phyloP scores from a whole-genome alignment of 2,113 vertebrate species.

The Ceyx margarethae region DNA sequence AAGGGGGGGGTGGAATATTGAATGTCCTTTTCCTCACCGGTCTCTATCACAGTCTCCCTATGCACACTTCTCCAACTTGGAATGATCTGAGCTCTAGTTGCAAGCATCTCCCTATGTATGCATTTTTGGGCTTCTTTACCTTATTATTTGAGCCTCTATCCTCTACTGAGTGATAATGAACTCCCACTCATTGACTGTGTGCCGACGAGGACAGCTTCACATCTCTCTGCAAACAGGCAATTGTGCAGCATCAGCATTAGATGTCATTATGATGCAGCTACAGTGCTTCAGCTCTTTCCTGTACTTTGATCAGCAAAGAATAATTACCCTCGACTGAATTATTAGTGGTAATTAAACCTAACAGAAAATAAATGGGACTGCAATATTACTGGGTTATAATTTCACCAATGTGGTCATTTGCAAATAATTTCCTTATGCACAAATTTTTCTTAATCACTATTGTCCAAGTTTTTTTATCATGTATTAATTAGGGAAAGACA shows the following conservation, averaged over 20 bases:
- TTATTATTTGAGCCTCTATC: conserved; percentile 6
- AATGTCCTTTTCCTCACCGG: not conserved
- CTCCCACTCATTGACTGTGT: not conserved
- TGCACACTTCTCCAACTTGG: not conserved
- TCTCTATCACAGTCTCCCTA: not conserved
- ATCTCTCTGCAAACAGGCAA: conserved; percentile 20
- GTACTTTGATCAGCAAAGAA: conserved; percentile 73
- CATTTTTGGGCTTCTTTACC: not conserved
- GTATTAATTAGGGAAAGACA: conserved; percentile 56
- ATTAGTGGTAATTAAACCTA: conserved; percentile 67
- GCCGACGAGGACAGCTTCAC: conserved; percentile 29
- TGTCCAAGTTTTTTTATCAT: conserved; percentile 24
- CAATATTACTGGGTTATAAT: conserved; percentile 45
- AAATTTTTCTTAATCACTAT: conserved; percentile 51
- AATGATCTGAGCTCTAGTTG: not conserved
- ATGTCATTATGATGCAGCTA: conserved; percentile 58
- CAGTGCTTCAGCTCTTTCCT: conserved; percentile 43
- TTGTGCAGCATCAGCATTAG: conserved; percentile 51
- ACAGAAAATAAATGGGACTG: conserved; percentile 67
- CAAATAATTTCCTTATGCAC: conserved; percentile 50
- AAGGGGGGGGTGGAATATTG: not conserved
- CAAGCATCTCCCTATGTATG: not conserved
- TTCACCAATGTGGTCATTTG: conserved; percentile 56
- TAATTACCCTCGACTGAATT: conserved; percentile 70
- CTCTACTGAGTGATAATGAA: conserved; percentile 14